These are phyloP conservation scores for Pristis pectinata DNA, from an alignment of 2,797 vertebrate genomes.

Conservation along the genomic window DNA sequence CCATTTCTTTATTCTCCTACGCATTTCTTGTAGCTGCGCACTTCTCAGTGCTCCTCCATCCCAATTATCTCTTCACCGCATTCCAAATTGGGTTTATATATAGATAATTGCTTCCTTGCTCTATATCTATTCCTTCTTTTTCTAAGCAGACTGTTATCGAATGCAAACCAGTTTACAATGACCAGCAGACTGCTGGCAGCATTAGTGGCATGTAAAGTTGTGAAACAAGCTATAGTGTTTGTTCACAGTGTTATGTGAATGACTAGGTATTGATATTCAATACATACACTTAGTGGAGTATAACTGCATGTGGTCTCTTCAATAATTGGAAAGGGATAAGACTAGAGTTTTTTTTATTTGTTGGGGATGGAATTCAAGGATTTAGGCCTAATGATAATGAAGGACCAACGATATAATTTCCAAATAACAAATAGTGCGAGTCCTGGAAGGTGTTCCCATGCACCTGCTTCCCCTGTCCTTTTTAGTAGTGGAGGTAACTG, in stretches of 20 bases:
- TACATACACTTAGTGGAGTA: not conserved
- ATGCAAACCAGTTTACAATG: not conserved
- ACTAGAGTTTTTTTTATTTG: not conserved
- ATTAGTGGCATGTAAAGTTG: not conserved
- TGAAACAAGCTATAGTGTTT: not conserved
- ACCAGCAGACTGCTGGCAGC: not conserved
- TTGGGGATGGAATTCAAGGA: no score
- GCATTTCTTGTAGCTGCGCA: not conserved
- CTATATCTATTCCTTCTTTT: no score
- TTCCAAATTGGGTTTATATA: not conserved
- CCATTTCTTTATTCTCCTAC: no score
- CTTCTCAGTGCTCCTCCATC: not conserved
- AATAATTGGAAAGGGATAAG: not conserved
- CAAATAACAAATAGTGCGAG: no score
- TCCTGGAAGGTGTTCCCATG: no score
- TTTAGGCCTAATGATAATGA: no score
- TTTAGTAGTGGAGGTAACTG: no score
- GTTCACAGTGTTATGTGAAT: not conserved
- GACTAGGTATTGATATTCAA: not conserved
- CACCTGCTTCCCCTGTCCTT: no score
- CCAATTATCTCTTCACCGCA: not conserved
- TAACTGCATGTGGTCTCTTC: not conserved
- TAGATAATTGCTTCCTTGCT: not conserved
- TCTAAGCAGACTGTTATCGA: not conserved
- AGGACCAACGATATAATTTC: no score